A percentile compares a stretch with the other conserved stretches of the same genome.
Conservation (phyloP, 2,888 invertebrate species). For the Cataglyphis cursor region DNA sequence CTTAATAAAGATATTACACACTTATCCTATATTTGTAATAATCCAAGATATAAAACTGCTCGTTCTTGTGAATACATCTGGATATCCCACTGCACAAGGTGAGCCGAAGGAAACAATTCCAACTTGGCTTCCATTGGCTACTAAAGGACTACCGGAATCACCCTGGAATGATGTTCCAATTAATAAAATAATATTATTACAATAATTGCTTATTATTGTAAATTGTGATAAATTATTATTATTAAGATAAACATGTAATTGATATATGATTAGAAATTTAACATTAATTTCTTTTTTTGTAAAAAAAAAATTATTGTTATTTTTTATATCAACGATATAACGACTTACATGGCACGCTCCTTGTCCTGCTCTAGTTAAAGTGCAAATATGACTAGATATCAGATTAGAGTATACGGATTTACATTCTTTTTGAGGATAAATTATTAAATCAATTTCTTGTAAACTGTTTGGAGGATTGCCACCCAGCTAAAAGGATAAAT, state of each 20-base stretch:
- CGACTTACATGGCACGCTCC: constrained; percentile 83
- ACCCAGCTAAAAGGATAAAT: constrained; percentile 64
- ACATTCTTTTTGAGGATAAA: constrained; percentile 71
- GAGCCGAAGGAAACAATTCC: constrained; percentile 78
- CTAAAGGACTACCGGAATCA: constrained; percentile 74
- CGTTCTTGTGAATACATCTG: constrained; percentile 77
- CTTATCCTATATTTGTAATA: constrained; percentile 29
- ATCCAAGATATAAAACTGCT: constrained; percentile 71
- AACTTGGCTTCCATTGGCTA: constrained; percentile 59
- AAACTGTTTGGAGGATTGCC: constrained; percentile 72
- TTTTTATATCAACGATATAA: background rate
- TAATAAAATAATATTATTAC: background rate
- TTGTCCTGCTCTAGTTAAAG: constrained; percentile 80
- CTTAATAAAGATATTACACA: background rate
- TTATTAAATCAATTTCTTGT: constrained; percentile 70
- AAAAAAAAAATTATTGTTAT: too few relatives aligned
- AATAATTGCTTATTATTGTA: background rate
- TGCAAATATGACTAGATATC: constrained; percentile 78
- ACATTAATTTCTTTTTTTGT: background rate
- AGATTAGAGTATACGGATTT: constrained; percentile 57
- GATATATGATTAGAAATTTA: background rate
- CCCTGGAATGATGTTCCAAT: constrained; percentile 56
- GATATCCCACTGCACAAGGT: constrained; percentile 74
- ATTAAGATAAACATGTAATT: background rate
- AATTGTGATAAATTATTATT: background rate